phyloP scores from a whole-genome alignment of 2,113 vertebrate genomes.

The Morone chrysops region DNA sequence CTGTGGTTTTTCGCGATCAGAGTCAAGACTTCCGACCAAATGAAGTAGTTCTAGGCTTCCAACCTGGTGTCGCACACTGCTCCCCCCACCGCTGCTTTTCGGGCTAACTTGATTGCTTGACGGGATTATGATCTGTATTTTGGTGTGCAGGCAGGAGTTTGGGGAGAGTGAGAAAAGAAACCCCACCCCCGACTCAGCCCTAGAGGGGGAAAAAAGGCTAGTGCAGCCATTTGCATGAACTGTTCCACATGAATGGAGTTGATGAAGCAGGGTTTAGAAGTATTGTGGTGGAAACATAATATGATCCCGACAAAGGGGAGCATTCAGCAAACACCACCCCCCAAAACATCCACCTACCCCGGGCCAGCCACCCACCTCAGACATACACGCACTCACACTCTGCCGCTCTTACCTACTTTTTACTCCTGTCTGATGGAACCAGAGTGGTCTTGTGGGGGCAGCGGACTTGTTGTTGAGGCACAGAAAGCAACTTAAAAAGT shows the following conservation, averaged over 20 bases:
- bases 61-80: background rate
- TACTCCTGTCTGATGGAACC: slow-evolving; percentile 24
- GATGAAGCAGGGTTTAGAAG: slow-evolving; percentile 85
- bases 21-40: background rate
- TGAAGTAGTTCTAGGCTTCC: background rate
- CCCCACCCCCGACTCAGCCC: slow-evolving; percentile 46
- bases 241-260: slow-evolving; percentile 87
- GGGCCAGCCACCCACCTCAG: slow-evolving; percentile 63
- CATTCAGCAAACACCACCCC: slow-evolving; percentile 77
- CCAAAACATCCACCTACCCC: slow-evolving; percentile 50
- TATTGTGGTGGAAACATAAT: slow-evolving; percentile 88
- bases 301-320: slow-evolving; percentile 84
- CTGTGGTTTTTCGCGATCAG: background rate
- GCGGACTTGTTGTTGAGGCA: slow-evolving; percentile 47
- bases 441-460: slow-evolving; percentile 28
- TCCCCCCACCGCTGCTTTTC: background rate
- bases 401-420: slow-evolving; percentile 30
- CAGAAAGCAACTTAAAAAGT: slow-evolving; percentile 60
- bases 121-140: slow-evolving; percentile 48
- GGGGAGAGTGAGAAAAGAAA: slow-evolving; percentile 57
- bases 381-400: slow-evolving; percentile 30
- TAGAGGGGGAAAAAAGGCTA: slow-evolving; percentile 62
- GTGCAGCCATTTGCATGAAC: slow-evolving; percentile 85
- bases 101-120: slow-evolving; percentile 9
- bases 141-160: slow-evolving; percentile 51